Evolutionary conservation across 2,797 vertebrate genomes (phyloP), one percentile per base, ranked within the genome.

Genomic region (Podarcis siculus): DNA sequence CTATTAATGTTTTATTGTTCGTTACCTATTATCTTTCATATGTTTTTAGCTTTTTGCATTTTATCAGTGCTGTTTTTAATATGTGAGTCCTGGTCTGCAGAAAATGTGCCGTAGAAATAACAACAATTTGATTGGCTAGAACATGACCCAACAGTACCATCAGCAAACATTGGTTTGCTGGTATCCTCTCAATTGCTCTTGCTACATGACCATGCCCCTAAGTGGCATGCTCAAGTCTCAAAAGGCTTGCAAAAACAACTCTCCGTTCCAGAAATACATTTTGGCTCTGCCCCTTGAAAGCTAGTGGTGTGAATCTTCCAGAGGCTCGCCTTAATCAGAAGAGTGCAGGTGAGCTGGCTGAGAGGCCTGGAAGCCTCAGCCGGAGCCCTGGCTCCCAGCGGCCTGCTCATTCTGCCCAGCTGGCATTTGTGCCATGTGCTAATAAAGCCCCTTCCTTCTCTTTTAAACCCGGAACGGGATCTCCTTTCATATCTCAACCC

Each of bases 161-260:
- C 27, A 69, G 66, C 66, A 37, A 23, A 45, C 23, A 21, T 30
- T 30, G 2, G 7, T 25, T 72, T 42, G 35, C 2, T 17, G 61
- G 32, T 25, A n/a, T 1, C 1, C 2, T 35, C 12, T 12, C 12
- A 9, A 15, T 5, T 30, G 45, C 1, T n/a, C 45, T 4, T 5
- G 2, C 23, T 5, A 1, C 17, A 30, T 69, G 23, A 25, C 10
- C 1, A 19, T 4, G 35, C 58, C 45, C 86, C 71, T 79, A 30
- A 37, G 69, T 15, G 12, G 45, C 71, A 45, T 45, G 25, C 71
- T 66, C 2, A 4, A 69, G 64, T 39, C 64, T 78, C 81, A 23
- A 49, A 82, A 55, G 86, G 37, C 78, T 30, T 81, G 55, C n/a
- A 69, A 49, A 66, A 30, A 66, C 58, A 30, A 75, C 58, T n/a